These are phyloP conservation scores for Megaustenia siamemsis DNA, from an alignment of 2,888 invertebrate species.

Conservation along the genomic window DNA sequence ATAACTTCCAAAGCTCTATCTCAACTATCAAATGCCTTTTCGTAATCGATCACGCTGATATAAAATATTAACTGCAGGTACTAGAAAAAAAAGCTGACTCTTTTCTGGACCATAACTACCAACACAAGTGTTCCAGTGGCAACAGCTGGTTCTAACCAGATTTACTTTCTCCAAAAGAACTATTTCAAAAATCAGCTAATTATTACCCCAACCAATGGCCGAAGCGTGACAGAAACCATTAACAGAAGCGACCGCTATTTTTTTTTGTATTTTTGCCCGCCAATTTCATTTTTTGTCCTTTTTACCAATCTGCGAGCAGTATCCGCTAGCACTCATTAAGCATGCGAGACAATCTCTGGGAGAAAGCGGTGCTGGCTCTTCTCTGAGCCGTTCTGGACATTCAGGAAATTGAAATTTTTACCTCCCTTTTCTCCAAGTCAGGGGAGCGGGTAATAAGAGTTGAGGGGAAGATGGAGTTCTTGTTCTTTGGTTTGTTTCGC, in stretches of 20 bases:
- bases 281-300: conserved; percentile 48
- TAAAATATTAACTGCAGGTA: no score
- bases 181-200: conserved; percentile 33
- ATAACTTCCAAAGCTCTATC: no score
- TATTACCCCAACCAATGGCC: conserved; percentile 26
- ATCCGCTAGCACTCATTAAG: conserved; percentile 51
- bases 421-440: conserved; percentile 32
- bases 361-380: conserved; percentile 50
- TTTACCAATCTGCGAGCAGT: conserved; percentile 44
- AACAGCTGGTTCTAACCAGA: neutral
- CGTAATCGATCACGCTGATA: no score
- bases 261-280: conserved; percentile 40
- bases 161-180: neutral
- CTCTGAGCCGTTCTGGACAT: conserved; percentile 47
- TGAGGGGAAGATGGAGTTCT: conserved; percentile 3
- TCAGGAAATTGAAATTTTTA: conserved; percentile 54
- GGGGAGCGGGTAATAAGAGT: conserved; percentile 43
- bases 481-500: conserved; percentile 28
- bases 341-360: conserved; percentile 50
- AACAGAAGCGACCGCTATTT: conserved; percentile 17
- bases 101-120: neutral
- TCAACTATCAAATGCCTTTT: no score
- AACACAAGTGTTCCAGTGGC: neutral
- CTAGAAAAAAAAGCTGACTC: no score
- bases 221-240: conserved; percentile 37